Evolutionary conservation across 2,113 vertebrate species (phyloP).

Genomic region (Sceloporus undulatus): DNA sequence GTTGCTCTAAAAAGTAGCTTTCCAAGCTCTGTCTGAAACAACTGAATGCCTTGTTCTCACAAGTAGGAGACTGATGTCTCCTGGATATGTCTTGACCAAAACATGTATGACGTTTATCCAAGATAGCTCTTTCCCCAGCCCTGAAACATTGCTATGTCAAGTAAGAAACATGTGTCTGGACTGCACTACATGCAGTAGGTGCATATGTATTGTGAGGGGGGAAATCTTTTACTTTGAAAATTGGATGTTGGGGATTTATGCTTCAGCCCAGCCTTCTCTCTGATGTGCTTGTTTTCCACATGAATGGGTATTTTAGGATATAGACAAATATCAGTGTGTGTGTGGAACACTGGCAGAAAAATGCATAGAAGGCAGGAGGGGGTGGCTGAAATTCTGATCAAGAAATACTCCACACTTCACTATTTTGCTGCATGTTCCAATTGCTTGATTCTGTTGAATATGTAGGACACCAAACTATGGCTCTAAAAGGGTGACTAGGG

Average conservation of each 20-base stretch:
- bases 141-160: too few species aligned
- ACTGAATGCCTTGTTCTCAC: background rate
- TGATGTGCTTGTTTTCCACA: background rate
- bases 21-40: background rate
- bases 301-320: too few species aligned
- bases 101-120: too few species aligned
- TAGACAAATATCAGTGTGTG: background rate
- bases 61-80: background rate
- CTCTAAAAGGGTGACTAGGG: background rate
- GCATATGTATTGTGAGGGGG: too few species aligned
- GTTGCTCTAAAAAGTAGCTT: too few species aligned
- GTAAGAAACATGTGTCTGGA: too few species aligned
- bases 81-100: too few species aligned
- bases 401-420: background rate
- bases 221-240: background rate
- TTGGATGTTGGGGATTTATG: background rate
- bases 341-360: background rate
- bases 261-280: background rate
- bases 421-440: background rate
- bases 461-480: background rate
- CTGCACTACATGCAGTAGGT: too few species aligned
- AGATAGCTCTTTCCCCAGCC: too few species aligned
- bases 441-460: background rate
- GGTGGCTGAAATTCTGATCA: background rate
- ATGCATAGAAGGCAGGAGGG: background rate